Conservation (phyloP, 1,140 invertebrate genomes). For the Gyrodactylus salaris region DNA sequence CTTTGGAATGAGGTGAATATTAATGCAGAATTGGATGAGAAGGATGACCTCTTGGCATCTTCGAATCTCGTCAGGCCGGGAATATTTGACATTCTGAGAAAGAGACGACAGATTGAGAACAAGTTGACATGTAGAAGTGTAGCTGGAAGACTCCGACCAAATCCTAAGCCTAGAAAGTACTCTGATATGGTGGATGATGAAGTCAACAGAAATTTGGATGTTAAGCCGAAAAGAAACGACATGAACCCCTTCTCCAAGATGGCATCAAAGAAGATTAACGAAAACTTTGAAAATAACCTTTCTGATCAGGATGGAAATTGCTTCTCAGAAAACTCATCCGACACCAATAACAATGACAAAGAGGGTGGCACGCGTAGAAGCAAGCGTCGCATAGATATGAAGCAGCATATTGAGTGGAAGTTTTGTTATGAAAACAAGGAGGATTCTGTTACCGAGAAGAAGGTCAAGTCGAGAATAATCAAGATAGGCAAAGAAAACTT, state of each 20-base stretch:
- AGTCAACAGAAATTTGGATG: neutral
- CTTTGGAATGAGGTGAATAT: neutral
- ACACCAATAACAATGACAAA: neutral
- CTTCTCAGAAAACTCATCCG: neutral
- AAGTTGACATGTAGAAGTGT: neutral
- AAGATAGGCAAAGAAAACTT: neutral
- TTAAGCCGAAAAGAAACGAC: neutral
- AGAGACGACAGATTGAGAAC: neutral
- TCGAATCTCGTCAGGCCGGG: neutral
- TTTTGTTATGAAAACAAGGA: neutral
- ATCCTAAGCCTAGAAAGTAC: neutral
- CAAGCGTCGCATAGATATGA: neutral
- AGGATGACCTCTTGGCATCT: neutral
- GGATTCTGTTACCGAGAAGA: neutral
- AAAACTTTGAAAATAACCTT: neutral
- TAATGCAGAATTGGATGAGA: neutral
- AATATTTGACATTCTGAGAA: neutral
- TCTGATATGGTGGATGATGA: neutral
- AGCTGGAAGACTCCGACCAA: neutral
- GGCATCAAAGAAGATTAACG: neutral
- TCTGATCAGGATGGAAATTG: neutral
- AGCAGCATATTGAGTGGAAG: neutral
- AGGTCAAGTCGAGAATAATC: neutral
- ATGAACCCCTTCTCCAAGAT: neutral
- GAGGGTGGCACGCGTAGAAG: neutral